Percentiles rank a stretch among this genome's conserved stretches.
Conservation (phyloP, 2,888 invertebrate genomes). For the Peribatodes rhomboidaria region DNA sequence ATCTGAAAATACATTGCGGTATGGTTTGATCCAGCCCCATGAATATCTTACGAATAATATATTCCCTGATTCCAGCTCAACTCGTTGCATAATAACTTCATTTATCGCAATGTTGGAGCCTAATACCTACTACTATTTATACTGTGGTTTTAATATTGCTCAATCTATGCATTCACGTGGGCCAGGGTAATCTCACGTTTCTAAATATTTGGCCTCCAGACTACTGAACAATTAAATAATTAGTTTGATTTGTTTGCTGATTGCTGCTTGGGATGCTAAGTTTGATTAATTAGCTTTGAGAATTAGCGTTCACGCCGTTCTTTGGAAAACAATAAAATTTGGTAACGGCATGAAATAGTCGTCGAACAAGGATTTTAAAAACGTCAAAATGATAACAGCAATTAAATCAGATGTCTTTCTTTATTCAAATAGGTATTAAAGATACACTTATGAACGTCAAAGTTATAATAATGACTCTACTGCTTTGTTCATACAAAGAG, state of each 20-base stretch:
- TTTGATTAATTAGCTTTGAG: slow-evolving; percentile 28
- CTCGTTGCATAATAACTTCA: slow-evolving; percentile 42
- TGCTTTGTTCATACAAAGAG: too few species aligned
- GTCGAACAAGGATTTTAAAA: slow-evolving; percentile 1
- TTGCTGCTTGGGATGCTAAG: slow-evolving; percentile 25
- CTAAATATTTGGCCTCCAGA: slow-evolving; percentile 39
- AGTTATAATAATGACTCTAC: too few species aligned
- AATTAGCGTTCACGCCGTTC: slow-evolving; percentile 26
- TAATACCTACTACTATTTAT: slow-evolving; percentile 4
- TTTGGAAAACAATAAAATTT: slow-evolving; percentile 21
- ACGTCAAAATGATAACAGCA: neutral
- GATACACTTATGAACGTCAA: too few species aligned
- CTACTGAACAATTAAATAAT: slow-evolving; percentile 39
- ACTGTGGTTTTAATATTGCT: slow-evolving; percentile 20
- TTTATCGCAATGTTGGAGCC: slow-evolving; percentile 30
- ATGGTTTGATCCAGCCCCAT: slow-evolving; percentile 20
- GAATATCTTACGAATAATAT: slow-evolving; percentile 30
- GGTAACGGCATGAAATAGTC: neutral
- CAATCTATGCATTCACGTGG: slow-evolving; percentile 40
- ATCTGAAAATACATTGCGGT: slow-evolving; percentile 14
- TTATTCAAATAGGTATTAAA: too few species aligned
- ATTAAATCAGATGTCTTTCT: too few species aligned
- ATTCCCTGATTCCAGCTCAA: slow-evolving; percentile 30
- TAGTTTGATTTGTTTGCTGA: slow-evolving; percentile 37
- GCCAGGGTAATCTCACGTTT: slow-evolving; percentile 38